Base-by-base conservation (phyloP, 2,113 vertebrate species). In the Rhinoptilus africanus region DNA sequence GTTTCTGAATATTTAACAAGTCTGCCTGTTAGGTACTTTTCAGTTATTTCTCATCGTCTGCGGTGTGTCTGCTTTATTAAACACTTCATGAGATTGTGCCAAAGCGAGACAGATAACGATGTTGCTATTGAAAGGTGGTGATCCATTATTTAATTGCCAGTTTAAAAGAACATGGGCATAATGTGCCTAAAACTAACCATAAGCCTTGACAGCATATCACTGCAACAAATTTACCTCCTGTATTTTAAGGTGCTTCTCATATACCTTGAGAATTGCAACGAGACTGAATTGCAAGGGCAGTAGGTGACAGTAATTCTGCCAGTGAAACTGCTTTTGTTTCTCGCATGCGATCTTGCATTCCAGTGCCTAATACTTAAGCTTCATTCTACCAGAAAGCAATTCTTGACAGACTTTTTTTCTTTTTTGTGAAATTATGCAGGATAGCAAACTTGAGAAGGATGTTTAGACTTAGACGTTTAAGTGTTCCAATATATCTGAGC, bases 1-100 rank as follows among this genome's bases (percentile, higher is more conserved):
- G 62, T 94, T 95, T 96, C 89, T 89, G 93, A 96, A 96, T 95
- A 85, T 82, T 96, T 95, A 94, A 86, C 77, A 91, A 73, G 81
- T 89, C 73, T 96, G 90, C 89, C 94, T 96, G 28, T 94, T 97
- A 88, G 85, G 72, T 97, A 78, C 57, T 91, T 94, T 82, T 75
- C 91, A 93, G 82, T 92, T 96, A 91, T 93, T 92, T 85, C 85
- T 96, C 85, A 75, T 96, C 4, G 30, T 91, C 64, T 93, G 73
- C 20, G 9, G 30, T 45, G 34, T 82, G 75, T 90, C 89, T 90
- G 59, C 86, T 94, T 95, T 93, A 75, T 88, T 94, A 88, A 94
- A 90, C 89, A 26, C 80, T 93, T 69, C 18, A 15, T 41, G 66
- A 67, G 53, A 39, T 59, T 88, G 23, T 91, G 89, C 48, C 43